Evolutionary conservation across 2,797 vertebrate genomes (phyloP), one percentile per base, ranked within the genome.

Genomic region (Sebastes alutus): DNA sequence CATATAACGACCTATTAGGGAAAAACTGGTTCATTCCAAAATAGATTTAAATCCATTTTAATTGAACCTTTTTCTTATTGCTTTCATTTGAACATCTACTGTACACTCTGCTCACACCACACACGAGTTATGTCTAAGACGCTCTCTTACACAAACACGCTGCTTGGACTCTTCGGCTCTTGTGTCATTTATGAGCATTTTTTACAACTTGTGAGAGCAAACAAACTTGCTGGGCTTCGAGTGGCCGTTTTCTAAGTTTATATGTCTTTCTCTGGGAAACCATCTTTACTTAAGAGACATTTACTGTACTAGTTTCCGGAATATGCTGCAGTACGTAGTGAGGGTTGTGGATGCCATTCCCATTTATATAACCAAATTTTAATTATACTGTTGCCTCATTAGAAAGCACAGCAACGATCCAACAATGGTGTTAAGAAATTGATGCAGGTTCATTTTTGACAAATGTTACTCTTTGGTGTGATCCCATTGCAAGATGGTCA

Each of bases 261-360:
- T 65, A 25, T 6, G 16, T 78, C 14, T 85, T 78, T 42, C 14
- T 56, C 25, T 25, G 35, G 10, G 59, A 18, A 54, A 58, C 22
- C 59, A 46, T 75, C 22, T 74, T 58, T 71, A 56, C 27, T 62
- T 42, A 49, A 78, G 54, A 69, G 72, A 60, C 58, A 59, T 68
- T 67, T 46, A 49, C 42, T 54, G 42, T 18, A 7, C 22, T 20
- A 42, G 42, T 68, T 66, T 73, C 22, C 0, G 0, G 59, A 46
- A 38, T 38, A 66, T 70, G 63, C 33, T 46, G 42, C 16, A 46
- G 1, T 46, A 18, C 42, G 1, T 4, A 27, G 4, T 32, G 55
- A 74, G 27, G 6, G 32, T 29, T 56, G 55, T 22, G 7, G 30
- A 32, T 56, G 55, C 27, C 52, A 3, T 59, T 65, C 27, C 4